A percentile compares a stretch with the other conserved stretches of the same genome.
phyloP scores from a whole-genome alignment of 2,888 invertebrate species.

The Pardosa pseudoannulata region DNA sequence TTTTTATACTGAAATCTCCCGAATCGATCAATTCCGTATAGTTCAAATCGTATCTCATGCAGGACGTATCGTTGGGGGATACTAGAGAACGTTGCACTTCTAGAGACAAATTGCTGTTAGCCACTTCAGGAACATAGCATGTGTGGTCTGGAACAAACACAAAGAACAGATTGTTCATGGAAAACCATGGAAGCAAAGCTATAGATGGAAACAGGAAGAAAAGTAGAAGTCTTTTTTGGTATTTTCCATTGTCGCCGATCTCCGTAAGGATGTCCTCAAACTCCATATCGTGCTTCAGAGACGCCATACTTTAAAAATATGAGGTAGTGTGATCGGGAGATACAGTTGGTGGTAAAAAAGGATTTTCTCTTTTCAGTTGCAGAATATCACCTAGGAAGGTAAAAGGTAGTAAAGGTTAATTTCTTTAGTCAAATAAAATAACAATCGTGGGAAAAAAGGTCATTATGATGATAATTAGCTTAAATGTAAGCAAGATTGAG shows the following conservation, averaged over 20 bases:
- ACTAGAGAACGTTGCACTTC: constrained; percentile 80
- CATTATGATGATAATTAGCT: too few species aligned
- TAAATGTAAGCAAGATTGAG: too few species aligned
- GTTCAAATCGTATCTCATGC: constrained; percentile 79
- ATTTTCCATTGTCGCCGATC: constrained; percentile 92
- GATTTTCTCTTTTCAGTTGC: not conserved
- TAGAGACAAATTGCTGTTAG: constrained; percentile 79
- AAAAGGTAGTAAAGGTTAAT: not conserved
- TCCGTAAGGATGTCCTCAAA: constrained; percentile 81
- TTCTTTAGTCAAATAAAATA: too few species aligned
- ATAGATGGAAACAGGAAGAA: constrained; percentile 93
- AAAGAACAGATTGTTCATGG: constrained; percentile 80
- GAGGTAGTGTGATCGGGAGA: not conserved
- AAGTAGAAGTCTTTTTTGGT: constrained; percentile 86
- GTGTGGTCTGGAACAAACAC: constrained; percentile 81
- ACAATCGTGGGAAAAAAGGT: too few species aligned
- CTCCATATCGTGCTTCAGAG: constrained; percentile 51
- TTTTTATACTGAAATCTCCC: not conserved
- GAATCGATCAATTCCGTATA: constrained; percentile 75
- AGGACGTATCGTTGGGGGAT: constrained; percentile 80
- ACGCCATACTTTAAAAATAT: too few species aligned
- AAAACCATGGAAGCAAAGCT: constrained; percentile 88
- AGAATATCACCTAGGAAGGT: not conserved
- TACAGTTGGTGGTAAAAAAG: not conserved
- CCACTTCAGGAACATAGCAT: constrained; percentile 81